These are phyloP conservation scores for Nephrotoma appendiculata DNA, from an alignment of 2,888 invertebrate genomes.

Conservation along the genomic window DNA sequence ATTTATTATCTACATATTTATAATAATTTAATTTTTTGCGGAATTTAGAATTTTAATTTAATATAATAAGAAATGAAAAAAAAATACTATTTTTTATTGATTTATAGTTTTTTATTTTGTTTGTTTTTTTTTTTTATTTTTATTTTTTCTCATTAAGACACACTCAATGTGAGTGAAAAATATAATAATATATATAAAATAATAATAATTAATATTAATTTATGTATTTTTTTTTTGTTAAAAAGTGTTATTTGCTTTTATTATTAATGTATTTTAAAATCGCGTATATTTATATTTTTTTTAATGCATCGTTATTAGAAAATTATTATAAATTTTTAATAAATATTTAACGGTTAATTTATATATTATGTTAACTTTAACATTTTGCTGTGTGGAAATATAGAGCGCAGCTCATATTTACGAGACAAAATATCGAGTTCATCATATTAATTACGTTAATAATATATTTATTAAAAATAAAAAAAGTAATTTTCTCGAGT, in stretches of 20 bases:
- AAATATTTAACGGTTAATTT: neutral
- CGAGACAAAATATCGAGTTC: neutral
- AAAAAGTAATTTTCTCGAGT: conserved; percentile 13
- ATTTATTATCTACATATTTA: neutral
- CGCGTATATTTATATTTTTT: neutral
- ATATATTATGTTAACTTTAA: neutral
- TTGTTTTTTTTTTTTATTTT: conserved; percentile 3
- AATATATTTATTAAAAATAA: conserved; percentile 12
- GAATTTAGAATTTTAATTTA: neutral
- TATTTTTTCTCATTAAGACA: neutral
- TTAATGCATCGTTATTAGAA: neutral
- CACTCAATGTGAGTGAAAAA: conserved; percentile 22
- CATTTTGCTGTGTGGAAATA: neutral
- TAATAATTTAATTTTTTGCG: neutral
- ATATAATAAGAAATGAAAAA: neutral
- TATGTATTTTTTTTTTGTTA: neutral
- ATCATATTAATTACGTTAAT: neutral
- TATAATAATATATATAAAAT: neutral
- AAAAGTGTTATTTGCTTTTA: conserved; percentile 3
- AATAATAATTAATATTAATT: neutral
- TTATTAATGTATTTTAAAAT: neutral
- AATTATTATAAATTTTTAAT: neutral
- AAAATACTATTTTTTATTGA: neutral
- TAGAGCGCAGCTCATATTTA: neutral
- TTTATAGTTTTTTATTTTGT: neutral